A percentile compares a stretch with the other conserved stretches of the same genome.
phyloP scores from a whole-genome alignment of 2,113 vertebrate genomes.

The Cardinalis cardinalis region DNA sequence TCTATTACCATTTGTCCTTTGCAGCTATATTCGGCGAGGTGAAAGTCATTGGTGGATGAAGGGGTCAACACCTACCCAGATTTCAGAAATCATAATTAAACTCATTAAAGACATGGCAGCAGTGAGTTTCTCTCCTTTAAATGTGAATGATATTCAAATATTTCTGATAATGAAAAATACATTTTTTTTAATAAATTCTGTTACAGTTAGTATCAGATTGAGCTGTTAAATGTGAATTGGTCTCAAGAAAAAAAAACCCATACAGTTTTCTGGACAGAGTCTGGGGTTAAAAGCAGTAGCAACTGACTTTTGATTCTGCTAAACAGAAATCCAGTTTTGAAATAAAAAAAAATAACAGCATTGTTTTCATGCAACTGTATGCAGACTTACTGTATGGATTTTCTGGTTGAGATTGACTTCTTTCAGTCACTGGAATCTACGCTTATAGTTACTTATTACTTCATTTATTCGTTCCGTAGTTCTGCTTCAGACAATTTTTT shows the following conservation, averaged over 20 bases:
- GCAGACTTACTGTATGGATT: background rate
- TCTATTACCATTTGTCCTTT: background rate
- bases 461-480: background rate
- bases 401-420: background rate
- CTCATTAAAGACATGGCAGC: conserved; percentile 98
- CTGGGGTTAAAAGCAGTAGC: background rate
- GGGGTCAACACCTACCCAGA: conserved; percentile 95
- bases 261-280: background rate
- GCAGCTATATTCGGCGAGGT: conserved; percentile 92
- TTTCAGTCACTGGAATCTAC: background rate
- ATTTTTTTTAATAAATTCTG: background rate
- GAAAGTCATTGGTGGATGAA: conserved; percentile 99
- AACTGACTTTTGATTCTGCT: background rate
- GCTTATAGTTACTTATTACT: background rate
- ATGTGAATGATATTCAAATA: background rate
- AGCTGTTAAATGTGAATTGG: background rate
- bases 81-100: conserved; percentile 98
- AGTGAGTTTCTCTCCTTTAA: conserved; percentile 75
- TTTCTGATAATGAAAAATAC: background rate
- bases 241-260: background rate
- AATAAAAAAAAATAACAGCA: background rate
- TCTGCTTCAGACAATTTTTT: background rate
- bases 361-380: background rate
- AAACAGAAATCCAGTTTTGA: background rate
- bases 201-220: background rate